A percentile compares a stretch with the other conserved stretches of the same genome.
phyloP scores from a whole-genome alignment of 2,888 invertebrate species.

The Pheosia gnoma region DNA sequence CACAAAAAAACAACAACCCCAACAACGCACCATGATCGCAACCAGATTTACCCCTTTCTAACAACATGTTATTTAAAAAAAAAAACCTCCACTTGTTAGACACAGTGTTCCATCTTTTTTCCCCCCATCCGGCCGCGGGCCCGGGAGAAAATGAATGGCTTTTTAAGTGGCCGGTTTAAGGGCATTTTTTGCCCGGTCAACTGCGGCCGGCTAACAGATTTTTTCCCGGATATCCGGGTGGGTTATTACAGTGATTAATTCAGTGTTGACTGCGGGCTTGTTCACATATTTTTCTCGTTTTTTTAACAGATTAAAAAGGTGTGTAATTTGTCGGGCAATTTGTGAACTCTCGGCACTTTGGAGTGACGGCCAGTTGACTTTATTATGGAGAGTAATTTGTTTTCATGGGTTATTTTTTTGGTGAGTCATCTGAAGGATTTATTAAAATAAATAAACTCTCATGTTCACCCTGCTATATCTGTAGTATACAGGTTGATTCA shows the following conservation, averaged over 20 bases:
- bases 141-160: constrained; percentile 37
- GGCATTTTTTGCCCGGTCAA: constrained; percentile 23
- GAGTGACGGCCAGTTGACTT: constrained; percentile 6
- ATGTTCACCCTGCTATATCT: no score
- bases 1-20: no score
- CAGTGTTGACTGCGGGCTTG: constrained; percentile 15
- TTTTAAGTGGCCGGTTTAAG: constrained; percentile 39
- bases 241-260: constrained; percentile 40
- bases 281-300: constrained; percentile 10
- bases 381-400: not conserved
- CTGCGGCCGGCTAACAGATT: constrained; percentile 16
- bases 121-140: constrained; percentile 15
- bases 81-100: constrained; percentile 5
- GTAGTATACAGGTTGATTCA: no score
- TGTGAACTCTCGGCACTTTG: constrained; percentile 10
- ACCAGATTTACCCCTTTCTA: not conserved
- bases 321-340: constrained; percentile 42
- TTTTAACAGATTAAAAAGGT: constrained; percentile 38
- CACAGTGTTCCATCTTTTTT: constrained; percentile 19
- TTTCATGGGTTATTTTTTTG: constrained; percentile 2
- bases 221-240: constrained; percentile 11
- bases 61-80: constrained; percentile 10
- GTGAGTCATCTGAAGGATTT: no score
- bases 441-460: no score
- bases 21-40: not conserved